Percentiles rank a stretch among this genome's conserved stretches.
These are phyloP conservation scores for Jaculus jaculus DNA, from an alignment of 2,113 vertebrate species.

Conservation along the genomic window DNA sequence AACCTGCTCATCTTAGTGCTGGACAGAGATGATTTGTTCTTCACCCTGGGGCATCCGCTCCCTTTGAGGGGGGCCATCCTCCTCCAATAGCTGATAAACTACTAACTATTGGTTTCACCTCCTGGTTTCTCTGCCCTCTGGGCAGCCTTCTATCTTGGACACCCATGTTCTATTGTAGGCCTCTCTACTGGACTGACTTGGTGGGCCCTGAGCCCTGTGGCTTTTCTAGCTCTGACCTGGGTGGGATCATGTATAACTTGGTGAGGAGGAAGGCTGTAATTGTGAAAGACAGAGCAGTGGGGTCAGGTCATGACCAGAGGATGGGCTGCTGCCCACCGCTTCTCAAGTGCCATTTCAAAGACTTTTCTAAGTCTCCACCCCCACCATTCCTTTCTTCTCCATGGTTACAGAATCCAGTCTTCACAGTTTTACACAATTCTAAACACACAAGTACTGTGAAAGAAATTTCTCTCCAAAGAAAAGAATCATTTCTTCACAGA, in stretches of 20 bases:
- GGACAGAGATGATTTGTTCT: not conserved
- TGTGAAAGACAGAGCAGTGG: not conserved
- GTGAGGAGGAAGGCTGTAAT: not conserved
- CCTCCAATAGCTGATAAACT: not conserved
- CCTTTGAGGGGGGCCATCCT: not conserved
- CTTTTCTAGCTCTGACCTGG: not conserved
- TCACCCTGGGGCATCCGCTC: not conserved
- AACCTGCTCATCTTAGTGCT: not conserved
- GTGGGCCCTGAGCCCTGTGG: not conserved
- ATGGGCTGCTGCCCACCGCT: not conserved
- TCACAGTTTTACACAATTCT: constrained; percentile 34
- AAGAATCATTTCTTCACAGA: not conserved
- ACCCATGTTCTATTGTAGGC: not conserved
- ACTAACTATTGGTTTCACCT: not conserved
- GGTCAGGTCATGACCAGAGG: not conserved
- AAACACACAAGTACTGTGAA: not conserved
- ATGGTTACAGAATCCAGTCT: constrained; percentile 38
- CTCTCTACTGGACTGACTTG: not conserved
- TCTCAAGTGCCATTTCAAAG: not conserved
- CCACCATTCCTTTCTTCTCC: not conserved
- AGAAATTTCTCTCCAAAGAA: constrained; percentile 28
- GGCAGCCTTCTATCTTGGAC: not conserved
- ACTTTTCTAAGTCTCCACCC: not conserved
- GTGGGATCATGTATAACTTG: no score
- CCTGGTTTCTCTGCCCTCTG: not conserved